Evolutionary conservation across 2,797 vertebrate species (phyloP), one percentile per base, ranked within the genome.

Genomic region (Enteromius treurensis): DNA sequence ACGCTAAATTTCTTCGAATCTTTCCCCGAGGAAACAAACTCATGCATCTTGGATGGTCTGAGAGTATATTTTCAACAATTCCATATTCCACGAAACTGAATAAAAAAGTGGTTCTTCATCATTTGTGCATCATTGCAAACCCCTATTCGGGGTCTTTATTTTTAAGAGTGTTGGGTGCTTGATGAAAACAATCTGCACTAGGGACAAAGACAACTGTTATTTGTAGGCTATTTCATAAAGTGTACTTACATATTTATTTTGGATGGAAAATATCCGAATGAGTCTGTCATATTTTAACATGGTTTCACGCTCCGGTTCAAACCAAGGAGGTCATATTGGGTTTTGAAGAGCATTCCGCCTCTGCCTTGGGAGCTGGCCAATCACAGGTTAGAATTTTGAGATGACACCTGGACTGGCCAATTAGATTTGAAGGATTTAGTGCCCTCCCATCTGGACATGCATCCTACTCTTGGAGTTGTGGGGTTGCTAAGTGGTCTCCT

Each of bases 401-500:
- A 40, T n/a, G 65, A 42, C 32, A 76, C 51, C 51, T 55, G 51
- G 34, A n/a, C 34, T n/a, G 34, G 37, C 65, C 65, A 68, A n/a
- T 68, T 19, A 40, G 40, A 68, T n/a, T 19, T 11, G 3, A 76
- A n/a, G 7, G n/a, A 76, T 76, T 42, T 5, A 42, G 7, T n/a
- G 1, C 4, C 34, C 53, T 26, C 53, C 74, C n/a, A 60, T 60
- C 8, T 77, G 74, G 9, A 58, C 13, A 15, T 2, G 6, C 11
- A 53, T 74, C 71, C 49, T 55, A 0, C 29, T 55, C 19, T 53
- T n/a, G 21, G 49, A 75, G 65, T 70, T 87, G 84, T 85, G 14
- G 68, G 77, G 73, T 86, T 87, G 82, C 74, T 79, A 47, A 67
- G 26, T 75, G 85, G 85, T 77, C 68, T 42, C 14, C 5, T 21